phyloP scores from a whole-genome alignment of 1,140 invertebrate genomes.

The Drosophila quadrilineata region DNA sequence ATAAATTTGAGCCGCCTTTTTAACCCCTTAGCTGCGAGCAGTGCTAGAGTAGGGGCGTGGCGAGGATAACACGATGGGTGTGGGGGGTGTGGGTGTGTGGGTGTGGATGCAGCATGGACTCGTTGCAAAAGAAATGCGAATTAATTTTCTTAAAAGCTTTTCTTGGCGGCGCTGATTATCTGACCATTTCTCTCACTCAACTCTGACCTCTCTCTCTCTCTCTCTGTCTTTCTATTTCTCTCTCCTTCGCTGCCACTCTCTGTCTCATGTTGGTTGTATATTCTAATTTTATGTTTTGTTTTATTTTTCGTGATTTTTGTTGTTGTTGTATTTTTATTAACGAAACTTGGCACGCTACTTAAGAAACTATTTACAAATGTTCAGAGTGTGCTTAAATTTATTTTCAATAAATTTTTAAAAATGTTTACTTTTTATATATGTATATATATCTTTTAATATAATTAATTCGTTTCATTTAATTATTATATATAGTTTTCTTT shows the following conservation, averaged over 20 bases:
- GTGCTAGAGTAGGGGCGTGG: not conserved
- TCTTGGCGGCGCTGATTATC: conserved; percentile 76
- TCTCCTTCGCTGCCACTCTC: conserved; percentile 22
- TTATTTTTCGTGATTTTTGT: conserved; percentile 15
- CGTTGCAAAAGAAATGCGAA: conserved; percentile 50
- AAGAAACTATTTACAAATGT: conserved; percentile 40
- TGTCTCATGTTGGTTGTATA: conserved; percentile 1
- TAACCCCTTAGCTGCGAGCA: conserved; percentile 47
- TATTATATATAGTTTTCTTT: conserved; percentile 22
- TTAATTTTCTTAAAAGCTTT: conserved; percentile 80
- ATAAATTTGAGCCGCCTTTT: conserved; percentile 60
- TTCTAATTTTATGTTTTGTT: conserved; percentile 27
- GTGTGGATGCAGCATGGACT: too few relatives aligned
- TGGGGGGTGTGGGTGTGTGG: not conserved
- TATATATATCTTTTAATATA: not conserved
- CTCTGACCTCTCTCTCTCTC: not conserved
- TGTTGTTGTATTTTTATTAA: conserved; percentile 56
- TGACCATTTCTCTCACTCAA: conserved; percentile 26
- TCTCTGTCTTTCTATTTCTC: not conserved
- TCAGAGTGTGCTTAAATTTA: conserved; percentile 62
- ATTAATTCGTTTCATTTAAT: conserved; percentile 10
- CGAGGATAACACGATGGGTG: not conserved
- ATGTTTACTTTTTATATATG: conserved; percentile 14
- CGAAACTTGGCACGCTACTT: conserved; percentile 54
- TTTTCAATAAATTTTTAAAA: conserved; percentile 73